Base-by-base conservation (phyloP, 2,888 invertebrate genomes). In the Calliopum simillimum region DNA sequence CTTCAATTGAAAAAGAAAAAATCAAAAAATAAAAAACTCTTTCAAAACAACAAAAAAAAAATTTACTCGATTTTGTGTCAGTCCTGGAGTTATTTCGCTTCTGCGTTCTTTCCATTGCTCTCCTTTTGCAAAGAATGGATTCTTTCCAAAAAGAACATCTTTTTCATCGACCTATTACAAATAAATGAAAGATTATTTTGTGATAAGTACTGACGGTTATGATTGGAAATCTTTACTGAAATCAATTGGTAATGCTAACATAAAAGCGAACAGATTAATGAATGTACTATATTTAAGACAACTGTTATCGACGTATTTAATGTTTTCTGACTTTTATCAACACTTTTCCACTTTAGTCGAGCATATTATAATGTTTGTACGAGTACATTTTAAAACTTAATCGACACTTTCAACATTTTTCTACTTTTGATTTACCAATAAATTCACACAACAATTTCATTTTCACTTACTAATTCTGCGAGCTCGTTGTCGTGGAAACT, bases 401-500 rank as follows among this genome's bases (percentile, higher is more conserved):
- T n/a, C n/a, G n/a, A n/a, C n/a, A n/a, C n/a, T n/a, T n/a, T n/a
- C n/a, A n/a, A n/a, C n/a, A n/a, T n/a, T n/a, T n/a, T n/a, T n/a
- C n/a, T n/a, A n/a, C n/a, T n/a, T n/a, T n/a, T n/a, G n/a, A n/a
- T n/a, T n/a, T n/a, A n/a, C n/a, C n/a, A n/a, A n/a, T n/a, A n/a
- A n/a, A n/a, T n/a, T n/a, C n/a, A n/a, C n/a, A n/a, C n/a, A 16
- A 44, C n/a, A n/a, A n/a, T n/a, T n/a, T n/a, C n/a, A n/a, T n/a
- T n/a, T n/a, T n/a, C 33, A 78, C 79, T 72, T 69, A 83, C 83
- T 76, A 77, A 78, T 46, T 47, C 63, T 0, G 77, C 63, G 21
- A 76, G 63, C 68, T 82, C 83, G 67, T 84, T 84, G 66, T 86
- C 86, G 56, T 82, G 83, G 65, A 86, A 87, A 62, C 76, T 74